These are phyloP conservation scores for Chamaea fasciata DNA, from an alignment of 2,113 vertebrate genomes.

Conservation along the genomic window DNA sequence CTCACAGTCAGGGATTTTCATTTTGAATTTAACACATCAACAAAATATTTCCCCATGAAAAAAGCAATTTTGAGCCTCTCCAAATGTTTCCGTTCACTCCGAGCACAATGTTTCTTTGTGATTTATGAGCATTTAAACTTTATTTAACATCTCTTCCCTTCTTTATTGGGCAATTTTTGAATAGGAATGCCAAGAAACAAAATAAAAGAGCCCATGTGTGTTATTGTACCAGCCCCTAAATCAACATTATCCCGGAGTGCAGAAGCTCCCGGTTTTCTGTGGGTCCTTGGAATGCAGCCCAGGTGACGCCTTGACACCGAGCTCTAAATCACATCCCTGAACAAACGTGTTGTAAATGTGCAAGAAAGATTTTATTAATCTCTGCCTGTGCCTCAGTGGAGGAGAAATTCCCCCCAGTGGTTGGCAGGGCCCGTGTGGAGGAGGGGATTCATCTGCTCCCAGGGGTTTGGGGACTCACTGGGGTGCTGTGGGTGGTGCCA, in stretches of 20 bases:
- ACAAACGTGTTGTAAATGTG: not conserved
- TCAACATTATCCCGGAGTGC: not conserved
- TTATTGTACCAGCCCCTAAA: conserved; percentile 20
- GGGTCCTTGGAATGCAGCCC: not conserved
- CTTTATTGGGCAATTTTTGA: conserved; percentile 45
- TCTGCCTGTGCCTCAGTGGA: not conserved
- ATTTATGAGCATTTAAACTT: conserved; percentile 53
- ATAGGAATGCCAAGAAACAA: conserved; percentile 1
- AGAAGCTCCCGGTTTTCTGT: not conserved
- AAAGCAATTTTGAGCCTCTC: conserved; percentile 32
- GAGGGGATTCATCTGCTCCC: not conserved
- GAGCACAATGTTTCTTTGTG: conserved; percentile 13
- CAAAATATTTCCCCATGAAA: conserved; percentile 13
- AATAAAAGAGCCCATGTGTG: conserved; percentile 16
- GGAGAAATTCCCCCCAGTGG: not conserved
- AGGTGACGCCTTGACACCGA: not conserved
- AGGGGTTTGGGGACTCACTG: not conserved
- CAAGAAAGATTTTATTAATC: not conserved
- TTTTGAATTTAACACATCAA: conserved; percentile 37
- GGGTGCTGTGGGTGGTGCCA: fast-evolving
- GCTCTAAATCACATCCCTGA: not conserved
- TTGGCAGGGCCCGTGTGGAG: not conserved
- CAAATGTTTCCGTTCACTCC: not conserved
- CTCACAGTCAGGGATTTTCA: conserved; percentile 4
- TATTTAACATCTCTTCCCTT: conserved; percentile 1